Evolutionary conservation across 2,797 vertebrate species (phyloP).

Genomic region (Bradypodion pumilum): DNA sequence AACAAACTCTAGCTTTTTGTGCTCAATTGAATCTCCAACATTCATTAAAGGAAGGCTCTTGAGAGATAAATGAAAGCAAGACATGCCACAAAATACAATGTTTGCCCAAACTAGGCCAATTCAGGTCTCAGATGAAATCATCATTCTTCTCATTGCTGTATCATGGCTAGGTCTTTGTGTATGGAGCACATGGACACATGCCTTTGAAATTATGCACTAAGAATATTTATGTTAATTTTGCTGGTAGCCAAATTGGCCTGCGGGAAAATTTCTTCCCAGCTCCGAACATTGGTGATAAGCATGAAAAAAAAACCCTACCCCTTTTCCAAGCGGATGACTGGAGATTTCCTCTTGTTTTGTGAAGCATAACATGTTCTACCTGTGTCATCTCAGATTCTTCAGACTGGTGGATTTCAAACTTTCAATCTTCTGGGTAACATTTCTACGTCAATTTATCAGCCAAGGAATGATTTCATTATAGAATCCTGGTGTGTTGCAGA

Average conservation of each 20-base stretch:
- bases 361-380: too few species aligned
- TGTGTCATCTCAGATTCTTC: background rate
- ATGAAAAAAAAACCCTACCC: too few species aligned
- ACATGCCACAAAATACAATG: background rate
- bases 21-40: slow-evolving; percentile 8
- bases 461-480: background rate
- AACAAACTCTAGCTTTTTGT: background rate
- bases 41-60: slow-evolving; percentile 12
- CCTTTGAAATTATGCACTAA: slow-evolving; percentile 19
- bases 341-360: too few species aligned
- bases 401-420: background rate
- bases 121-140: background rate
- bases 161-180: background rate
- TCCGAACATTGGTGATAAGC: background rate
- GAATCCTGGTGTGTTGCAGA: background rate
- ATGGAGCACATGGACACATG: background rate
- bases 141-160: background rate
- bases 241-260: background rate
- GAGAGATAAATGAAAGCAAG: slow-evolving; percentile 7
- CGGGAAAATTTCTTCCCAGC: slow-evolving; percentile 5
- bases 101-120: background rate
- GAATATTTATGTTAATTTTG: slow-evolving; percentile 17
- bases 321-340: too few species aligned
- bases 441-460: background rate
- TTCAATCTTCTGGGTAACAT: background rate